Percentiles rank a stretch among this genome's conserved stretches.
Evolutionary conservation across 2,797 vertebrate genomes (phyloP).

Genomic region (Pipistrellus nathusii): DNA sequence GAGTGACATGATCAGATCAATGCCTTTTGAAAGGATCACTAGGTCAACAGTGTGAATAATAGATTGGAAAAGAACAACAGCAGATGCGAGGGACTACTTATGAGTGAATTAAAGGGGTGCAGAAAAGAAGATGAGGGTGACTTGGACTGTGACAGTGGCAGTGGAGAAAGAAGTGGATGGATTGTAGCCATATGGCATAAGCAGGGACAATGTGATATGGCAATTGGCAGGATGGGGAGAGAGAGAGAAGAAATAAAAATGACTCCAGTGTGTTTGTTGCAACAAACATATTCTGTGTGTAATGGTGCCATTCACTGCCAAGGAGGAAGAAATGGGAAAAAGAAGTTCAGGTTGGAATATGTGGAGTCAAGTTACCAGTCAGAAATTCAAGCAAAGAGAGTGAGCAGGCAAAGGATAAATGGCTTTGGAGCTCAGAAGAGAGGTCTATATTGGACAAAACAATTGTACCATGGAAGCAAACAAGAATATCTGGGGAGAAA

Average conservation of each 20-base stretch:
- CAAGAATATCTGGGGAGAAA: background rate
- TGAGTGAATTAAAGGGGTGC: background rate
- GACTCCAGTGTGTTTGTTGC: background rate
- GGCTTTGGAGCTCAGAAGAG: background rate
- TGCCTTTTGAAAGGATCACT: conserved; percentile 6
- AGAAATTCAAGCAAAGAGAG: background rate
- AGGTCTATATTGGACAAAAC: background rate
- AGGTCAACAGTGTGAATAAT: conserved; percentile 14
- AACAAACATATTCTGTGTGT: background rate
- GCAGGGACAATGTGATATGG: background rate
- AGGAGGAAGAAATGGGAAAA: background rate
- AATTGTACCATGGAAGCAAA: background rate
- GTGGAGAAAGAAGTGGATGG: background rate
- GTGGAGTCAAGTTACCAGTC: background rate
- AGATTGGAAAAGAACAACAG: conserved; percentile 11
- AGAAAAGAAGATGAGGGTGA: background rate
- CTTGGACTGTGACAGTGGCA: background rate
- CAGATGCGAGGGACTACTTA: background rate
- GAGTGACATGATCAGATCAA: conserved; percentile 9
- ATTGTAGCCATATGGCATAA: background rate
- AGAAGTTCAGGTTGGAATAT: background rate
- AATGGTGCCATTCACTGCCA: background rate
- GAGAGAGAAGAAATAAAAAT: background rate
- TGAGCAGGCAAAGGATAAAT: background rate
- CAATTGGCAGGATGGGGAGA: background rate